A percentile compares a stretch with the other conserved stretches of the same genome.
These are phyloP conservation scores for Nephrotoma guestfalica DNA, from an alignment of 2,888 invertebrate genomes.

Conservation along the genomic window DNA sequence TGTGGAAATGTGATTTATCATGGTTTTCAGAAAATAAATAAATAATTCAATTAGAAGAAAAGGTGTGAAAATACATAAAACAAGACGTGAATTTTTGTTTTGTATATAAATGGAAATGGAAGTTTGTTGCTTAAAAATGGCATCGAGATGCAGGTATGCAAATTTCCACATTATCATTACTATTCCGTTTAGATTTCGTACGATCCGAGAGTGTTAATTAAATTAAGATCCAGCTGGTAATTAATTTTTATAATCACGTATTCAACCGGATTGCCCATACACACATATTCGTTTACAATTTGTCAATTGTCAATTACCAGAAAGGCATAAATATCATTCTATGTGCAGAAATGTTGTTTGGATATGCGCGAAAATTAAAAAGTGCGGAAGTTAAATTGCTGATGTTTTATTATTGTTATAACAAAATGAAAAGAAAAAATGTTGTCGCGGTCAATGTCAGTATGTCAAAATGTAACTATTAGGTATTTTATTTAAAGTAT, in stretches of 20 bases:
- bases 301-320: too few relatives aligned
- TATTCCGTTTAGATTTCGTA: not conserved
- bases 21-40: not conserved
- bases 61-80: not conserved
- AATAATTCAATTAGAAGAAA: not conserved
- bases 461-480: not conserved
- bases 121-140: constrained; percentile 20
- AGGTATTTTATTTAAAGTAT: not conserved
- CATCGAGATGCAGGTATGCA: constrained; percentile 18
- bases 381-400: not conserved
- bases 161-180: not conserved
- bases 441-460: not conserved
- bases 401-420: not conserved
- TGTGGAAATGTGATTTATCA: not conserved
- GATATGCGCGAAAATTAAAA: not conserved
- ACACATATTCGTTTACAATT: not conserved
- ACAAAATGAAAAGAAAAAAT: not conserved
- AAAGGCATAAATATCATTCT: not conserved
- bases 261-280: not conserved
- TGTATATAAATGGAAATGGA: constrained; percentile 13
- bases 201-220: not conserved
- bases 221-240: not conserved
- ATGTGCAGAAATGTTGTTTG: not conserved
- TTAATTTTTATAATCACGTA: not conserved
- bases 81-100: not conserved